Evolutionary conservation across 2,888 invertebrate species (phyloP).

Genomic region (Ernsta delagoae): DNA sequence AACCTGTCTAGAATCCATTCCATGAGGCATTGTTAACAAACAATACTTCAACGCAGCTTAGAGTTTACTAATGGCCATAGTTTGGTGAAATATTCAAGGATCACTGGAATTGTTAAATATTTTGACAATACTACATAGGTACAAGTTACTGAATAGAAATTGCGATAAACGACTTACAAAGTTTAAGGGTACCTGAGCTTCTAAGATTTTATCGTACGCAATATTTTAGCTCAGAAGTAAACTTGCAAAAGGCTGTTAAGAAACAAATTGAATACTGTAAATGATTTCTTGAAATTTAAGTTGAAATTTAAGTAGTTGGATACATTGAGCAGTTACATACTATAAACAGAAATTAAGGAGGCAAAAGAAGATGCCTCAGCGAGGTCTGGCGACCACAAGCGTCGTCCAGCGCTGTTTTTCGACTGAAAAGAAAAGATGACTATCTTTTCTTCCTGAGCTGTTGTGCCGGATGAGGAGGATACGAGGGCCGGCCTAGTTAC

Average conservation of each 20-base stretch:
- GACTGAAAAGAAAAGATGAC: no score
- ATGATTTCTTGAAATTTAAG: no score
- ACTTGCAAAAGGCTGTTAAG: not conserved
- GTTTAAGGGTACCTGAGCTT: not conserved
- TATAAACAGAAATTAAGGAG: no score
- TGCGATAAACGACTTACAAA: constrained; percentile 7
- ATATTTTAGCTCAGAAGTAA: not conserved
- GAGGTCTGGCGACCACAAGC: no score
- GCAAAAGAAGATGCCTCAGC: no score
- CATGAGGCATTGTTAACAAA: not conserved
- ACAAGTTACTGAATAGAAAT: constrained; percentile 7
- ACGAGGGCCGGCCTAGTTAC: no score
- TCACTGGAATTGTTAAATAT: constrained; percentile 3
- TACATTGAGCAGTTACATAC: no score
- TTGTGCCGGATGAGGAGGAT: no score
- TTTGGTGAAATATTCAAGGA: constrained; percentile 3
- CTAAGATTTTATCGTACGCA: not conserved
- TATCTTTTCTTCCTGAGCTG: no score
- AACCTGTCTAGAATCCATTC: not conserved
- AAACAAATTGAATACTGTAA: no score
- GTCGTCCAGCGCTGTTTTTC: no score
- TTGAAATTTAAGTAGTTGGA: no score
- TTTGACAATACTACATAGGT: not conserved
- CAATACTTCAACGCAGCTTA: not conserved
- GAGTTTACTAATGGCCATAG: constrained; percentile 9